phyloP scores from a whole-genome alignment of 30 jellyfish, hydroid and myxozoan species.

The Sanderia malayensis region DNA sequence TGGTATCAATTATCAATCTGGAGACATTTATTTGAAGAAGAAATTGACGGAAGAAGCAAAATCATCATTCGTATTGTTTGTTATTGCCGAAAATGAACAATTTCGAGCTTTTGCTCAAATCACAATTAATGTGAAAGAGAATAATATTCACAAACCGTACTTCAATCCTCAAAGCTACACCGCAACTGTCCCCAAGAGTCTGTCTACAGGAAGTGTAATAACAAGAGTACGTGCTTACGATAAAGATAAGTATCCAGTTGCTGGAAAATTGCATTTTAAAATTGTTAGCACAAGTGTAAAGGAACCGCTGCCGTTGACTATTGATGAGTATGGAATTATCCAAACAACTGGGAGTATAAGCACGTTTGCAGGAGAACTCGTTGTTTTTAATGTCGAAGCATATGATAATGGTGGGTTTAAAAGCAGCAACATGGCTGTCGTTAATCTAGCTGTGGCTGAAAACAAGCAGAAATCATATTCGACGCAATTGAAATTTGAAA shows the following conservation, averaged over 20 bases:
- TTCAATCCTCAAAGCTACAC: conserved; percentile 21
- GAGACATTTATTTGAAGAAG: conserved; percentile 19
- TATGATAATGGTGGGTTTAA: conserved; percentile 46
- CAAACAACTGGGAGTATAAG: conserved; percentile 4
- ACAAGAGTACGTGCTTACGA: conserved; percentile 67
- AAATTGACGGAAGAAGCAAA: conserved; percentile 4
- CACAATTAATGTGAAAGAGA: conserved; percentile 55
- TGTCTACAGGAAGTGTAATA: conserved; percentile 54
- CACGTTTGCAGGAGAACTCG: conserved; percentile 28
- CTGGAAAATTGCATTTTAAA: conserved; percentile 30
- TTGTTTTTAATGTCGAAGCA: conserved; percentile 19
- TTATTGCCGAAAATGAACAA: conserved; percentile 42
- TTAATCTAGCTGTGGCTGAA: conserved; percentile 12
- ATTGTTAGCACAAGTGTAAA: not conserved
- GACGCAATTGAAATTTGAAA: conserved; percentile 31
- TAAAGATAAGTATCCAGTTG: conserved; percentile 41
- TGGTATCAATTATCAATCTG: conserved; percentile 27
- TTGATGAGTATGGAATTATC: conserved; percentile 47
- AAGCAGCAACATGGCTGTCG: conserved; percentile 49
- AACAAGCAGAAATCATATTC: not conserved
- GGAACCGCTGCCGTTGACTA: conserved; percentile 10
- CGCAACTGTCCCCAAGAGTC: conserved; percentile 61
- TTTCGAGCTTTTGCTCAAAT: conserved; percentile 56
- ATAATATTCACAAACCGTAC: conserved; percentile 74
- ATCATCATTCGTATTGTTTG: conserved; percentile 28